A percentile compares a stretch with the other conserved stretches of the same genome.
phyloP scores from a whole-genome alignment of 1,140 invertebrate species.

The Phenacoccus solenopsis region DNA sequence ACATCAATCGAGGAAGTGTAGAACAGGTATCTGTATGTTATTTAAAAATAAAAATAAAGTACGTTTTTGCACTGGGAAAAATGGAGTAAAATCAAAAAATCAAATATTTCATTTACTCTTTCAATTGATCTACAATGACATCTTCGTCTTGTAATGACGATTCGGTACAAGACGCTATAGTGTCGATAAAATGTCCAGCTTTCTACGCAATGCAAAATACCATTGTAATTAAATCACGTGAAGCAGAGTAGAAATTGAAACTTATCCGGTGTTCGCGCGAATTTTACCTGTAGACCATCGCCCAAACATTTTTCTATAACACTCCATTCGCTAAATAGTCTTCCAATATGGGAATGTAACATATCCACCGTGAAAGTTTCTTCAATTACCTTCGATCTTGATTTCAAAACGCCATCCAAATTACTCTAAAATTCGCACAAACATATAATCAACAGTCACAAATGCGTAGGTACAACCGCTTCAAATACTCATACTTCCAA shows the following conservation, averaged over 20 bases:
- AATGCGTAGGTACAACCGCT: too few relatives aligned
- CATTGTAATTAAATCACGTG: neutral
- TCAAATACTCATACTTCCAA: slow-evolving; percentile 41
- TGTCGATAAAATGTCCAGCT: slow-evolving; percentile 58
- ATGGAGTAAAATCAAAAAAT: neutral
- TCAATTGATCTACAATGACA: slow-evolving; percentile 66
- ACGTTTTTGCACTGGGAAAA: too few relatives aligned
- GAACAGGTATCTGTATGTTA: slow-evolving; percentile 7
- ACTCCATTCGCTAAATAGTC: slow-evolving; percentile 76
- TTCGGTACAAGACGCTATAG: slow-evolving; percentile 61
- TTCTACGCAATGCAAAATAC: slow-evolving; percentile 37
- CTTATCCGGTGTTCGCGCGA: slow-evolving; percentile 4
- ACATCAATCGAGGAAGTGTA: slow-evolving; percentile 44
- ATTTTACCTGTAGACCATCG: slow-evolving; percentile 53
- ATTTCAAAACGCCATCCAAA: slow-evolving; percentile 37
- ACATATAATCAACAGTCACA: too few relatives aligned
- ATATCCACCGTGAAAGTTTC: slow-evolving; percentile 68
- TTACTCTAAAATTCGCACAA: slow-evolving; percentile 34
- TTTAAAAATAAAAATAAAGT: neutral
- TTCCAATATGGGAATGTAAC: slow-evolving; percentile 65
- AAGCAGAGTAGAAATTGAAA: slow-evolving; percentile 11
- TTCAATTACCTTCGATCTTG: slow-evolving; percentile 55
- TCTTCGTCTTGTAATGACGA: slow-evolving; percentile 67
- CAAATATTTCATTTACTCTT: slow-evolving; percentile 53
- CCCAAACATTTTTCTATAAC: slow-evolving; percentile 71